Percentiles rank a stretch among this genome's conserved stretches.
Conservation (phyloP, 37 sponge, comb jelly and placozoan species). For the Beroe forskalii region DNA sequence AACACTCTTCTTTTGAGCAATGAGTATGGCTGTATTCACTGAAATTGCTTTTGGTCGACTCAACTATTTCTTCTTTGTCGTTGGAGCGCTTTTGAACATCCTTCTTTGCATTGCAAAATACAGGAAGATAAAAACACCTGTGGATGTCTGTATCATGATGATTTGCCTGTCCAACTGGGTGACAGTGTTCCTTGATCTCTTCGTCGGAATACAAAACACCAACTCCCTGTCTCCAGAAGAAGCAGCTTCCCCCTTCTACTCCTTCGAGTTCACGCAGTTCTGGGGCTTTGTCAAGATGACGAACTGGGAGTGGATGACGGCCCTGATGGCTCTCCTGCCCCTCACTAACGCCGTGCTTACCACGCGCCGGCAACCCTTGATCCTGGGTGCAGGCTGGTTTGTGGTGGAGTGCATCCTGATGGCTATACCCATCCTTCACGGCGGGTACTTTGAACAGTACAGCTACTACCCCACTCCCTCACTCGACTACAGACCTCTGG, state of each 20-base stretch:
- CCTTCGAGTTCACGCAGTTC: slow-evolving; percentile 10
- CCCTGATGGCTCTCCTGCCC: background rate
- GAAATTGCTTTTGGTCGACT: background rate
- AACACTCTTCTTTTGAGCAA: no score
- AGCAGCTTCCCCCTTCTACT: background rate
- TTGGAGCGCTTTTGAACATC: background rate
- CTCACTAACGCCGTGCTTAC: background rate
- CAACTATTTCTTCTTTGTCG: slow-evolving; percentile 1
- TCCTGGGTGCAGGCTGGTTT: background rate
- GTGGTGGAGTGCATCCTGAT: background rate
- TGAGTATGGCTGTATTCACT: no score
- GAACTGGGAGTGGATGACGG: background rate
- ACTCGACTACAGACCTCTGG: background rate
- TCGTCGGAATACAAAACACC: background rate
- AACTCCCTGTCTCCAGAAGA: background rate
- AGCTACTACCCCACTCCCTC: background rate
- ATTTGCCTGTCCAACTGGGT: slow-evolving; percentile 10
- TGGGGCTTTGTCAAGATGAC: slow-evolving; percentile 16
- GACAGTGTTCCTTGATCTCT: slow-evolving; percentile 13
- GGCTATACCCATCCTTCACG: background rate
- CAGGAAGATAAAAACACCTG: background rate
- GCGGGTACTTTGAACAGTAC: background rate
- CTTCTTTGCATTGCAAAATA: background rate
- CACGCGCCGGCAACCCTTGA: background rate
- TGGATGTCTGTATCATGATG: slow-evolving; percentile 9